A percentile compares a stretch with the other conserved stretches of the same genome.
Conservation (phyloP, 1,140 invertebrate species). For the Neotoxoptera formosana region DNA sequence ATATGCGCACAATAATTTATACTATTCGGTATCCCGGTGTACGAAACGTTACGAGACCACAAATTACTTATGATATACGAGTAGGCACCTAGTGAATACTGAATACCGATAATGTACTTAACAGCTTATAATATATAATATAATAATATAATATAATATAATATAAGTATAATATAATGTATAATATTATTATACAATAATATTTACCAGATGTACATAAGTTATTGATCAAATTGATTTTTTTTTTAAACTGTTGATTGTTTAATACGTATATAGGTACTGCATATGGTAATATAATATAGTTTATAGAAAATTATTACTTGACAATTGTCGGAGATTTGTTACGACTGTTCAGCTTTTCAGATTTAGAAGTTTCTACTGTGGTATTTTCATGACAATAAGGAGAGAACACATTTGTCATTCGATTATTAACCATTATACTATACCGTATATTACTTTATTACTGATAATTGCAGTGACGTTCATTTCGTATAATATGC, state of each 20-base stretch:
- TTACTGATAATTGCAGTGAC: fast-evolving
- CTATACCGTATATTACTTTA: background rate
- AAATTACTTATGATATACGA: background rate
- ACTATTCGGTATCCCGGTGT: background rate
- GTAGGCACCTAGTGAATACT: background rate
- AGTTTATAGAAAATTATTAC: background rate
- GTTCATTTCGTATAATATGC: too few species aligned
- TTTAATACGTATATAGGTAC: background rate
- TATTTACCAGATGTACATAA: too few species aligned
- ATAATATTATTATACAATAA: background rate
- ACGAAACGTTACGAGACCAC: background rate
- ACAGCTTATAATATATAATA: too few species aligned
- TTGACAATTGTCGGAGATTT: background rate
- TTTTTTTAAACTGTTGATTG: background rate
- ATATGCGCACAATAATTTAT: background rate
- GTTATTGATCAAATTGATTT: background rate
- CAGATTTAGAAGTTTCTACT: background rate
- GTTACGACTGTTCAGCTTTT: background rate
- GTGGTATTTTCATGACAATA: background rate
- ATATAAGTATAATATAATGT: too few species aligned
- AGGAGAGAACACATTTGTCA: background rate
- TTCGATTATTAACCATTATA: background rate
- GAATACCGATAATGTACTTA: too few species aligned
- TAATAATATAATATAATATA: too few species aligned
- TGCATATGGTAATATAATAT: background rate